phyloP scores from a whole-genome alignment of 2,888 invertebrate genomes.

The Poecilus cupreus region DNA sequence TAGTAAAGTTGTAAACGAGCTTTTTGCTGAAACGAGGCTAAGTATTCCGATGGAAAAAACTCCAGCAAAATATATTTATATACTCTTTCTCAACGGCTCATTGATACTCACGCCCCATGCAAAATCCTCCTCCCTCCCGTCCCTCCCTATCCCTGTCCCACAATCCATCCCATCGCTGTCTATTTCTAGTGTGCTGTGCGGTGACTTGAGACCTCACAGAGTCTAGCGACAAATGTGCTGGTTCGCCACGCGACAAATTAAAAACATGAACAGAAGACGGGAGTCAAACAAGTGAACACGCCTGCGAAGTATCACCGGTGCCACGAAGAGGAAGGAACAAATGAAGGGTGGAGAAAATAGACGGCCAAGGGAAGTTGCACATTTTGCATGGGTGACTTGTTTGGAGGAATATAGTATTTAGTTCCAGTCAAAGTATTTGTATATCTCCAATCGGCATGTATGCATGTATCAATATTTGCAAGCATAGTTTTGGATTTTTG shows the following conservation, averaged over 20 bases:
- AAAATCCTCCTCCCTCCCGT: neutral
- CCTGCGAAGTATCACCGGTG: neutral
- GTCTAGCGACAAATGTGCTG: constrained; percentile 28
- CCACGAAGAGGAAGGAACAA: neutral
- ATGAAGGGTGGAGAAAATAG: neutral
- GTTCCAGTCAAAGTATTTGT: too few species aligned
- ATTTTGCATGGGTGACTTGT: too few species aligned
- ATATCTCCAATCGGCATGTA: too few species aligned
- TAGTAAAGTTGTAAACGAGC: too few species aligned
- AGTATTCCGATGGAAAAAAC: neutral
- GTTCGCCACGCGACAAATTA: constrained; percentile 39
- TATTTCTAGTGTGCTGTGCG: constrained; percentile 10
- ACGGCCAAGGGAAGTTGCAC: neutral
- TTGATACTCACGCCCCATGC: constrained; percentile 18
- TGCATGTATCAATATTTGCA: too few species aligned
- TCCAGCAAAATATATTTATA: neutral
- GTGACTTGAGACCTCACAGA: neutral
- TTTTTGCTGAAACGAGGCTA: too few species aligned
- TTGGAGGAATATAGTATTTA: too few species aligned
- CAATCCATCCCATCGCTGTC: neutral
- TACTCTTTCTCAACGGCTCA: constrained; percentile 9
- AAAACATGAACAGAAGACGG: constrained; percentile 6
- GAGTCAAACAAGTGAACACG: constrained; percentile 11
- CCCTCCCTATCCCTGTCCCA: neutral
- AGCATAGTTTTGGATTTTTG: too few species aligned